Percentiles rank a stretch among this genome's conserved stretches.
Conservation (phyloP, 2,113 vertebrate species). For the Coryphaenoides rupestris region DNA sequence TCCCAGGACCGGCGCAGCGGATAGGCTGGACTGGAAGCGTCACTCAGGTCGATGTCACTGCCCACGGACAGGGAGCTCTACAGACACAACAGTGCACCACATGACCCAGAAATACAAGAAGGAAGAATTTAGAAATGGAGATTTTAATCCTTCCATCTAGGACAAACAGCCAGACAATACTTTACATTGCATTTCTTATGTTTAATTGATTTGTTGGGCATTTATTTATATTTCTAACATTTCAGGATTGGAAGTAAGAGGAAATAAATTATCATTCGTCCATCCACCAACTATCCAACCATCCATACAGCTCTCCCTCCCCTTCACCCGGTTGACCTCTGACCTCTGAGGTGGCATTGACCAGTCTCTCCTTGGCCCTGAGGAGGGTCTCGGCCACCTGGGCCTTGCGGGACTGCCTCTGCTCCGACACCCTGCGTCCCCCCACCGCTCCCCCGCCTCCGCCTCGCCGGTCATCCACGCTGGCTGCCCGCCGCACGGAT, state of each 20-base stretch:
- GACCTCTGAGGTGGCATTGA: slow-evolving; percentile 87
- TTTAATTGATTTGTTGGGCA: too few species aligned
- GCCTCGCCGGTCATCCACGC: slow-evolving; percentile 62
- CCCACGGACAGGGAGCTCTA: slow-evolving; percentile 87
- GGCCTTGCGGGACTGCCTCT: slow-evolving; percentile 68
- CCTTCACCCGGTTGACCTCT: neutral
- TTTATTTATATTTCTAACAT: too few species aligned
- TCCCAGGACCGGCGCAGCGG: slow-evolving; percentile 77
- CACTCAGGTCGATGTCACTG: slow-evolving; percentile 83
- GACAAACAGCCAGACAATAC: too few species aligned
- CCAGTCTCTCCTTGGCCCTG: slow-evolving; percentile 79
- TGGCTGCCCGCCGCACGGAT: slow-evolving; percentile 53
- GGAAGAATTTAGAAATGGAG: too few species aligned
- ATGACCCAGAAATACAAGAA: too few species aligned
- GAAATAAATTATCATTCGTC: too few species aligned
- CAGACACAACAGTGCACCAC: too few species aligned
- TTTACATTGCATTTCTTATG: too few species aligned
- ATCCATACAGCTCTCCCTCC: neutral
- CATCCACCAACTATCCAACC: too few species aligned
- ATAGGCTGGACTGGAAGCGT: slow-evolving; percentile 69
- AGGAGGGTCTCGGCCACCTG: slow-evolving; percentile 76
- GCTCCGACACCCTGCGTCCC: slow-evolving; percentile 60
- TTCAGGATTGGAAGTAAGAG: too few species aligned
- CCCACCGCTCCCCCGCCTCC: slow-evolving; percentile 12
- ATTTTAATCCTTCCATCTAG: too few species aligned